These are phyloP conservation scores for Rostratula benghalensis DNA, from an alignment of 2,113 vertebrate genomes.

Conservation along the genomic window DNA sequence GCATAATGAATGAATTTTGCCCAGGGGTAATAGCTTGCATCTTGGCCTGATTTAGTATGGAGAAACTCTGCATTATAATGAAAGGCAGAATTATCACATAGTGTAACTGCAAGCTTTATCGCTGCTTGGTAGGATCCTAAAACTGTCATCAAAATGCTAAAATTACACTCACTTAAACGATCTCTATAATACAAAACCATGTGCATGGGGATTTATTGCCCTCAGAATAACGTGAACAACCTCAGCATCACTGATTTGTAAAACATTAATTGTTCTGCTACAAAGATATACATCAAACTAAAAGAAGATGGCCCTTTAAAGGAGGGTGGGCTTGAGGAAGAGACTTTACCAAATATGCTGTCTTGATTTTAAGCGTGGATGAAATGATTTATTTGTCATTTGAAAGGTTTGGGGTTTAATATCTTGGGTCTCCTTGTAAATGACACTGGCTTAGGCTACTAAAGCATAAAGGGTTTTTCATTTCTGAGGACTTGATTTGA, in stretches of 20 bases:
- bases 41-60: constrained; percentile 82
- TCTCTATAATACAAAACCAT: constrained; percentile 28
- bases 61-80: constrained; percentile 79
- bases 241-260: constrained; percentile 22
- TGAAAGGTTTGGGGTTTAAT: background rate
- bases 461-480: background rate
- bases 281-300: constrained; percentile 34
- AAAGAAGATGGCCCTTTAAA: constrained; percentile 1
- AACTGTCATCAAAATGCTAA: constrained; percentile 76
- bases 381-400: background rate
- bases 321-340: background rate
- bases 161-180: constrained; percentile 50
- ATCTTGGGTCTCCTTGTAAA: background rate
- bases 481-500: background rate
- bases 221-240: constrained; percentile 29
- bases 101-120: constrained; percentile 75
- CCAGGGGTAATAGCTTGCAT: constrained; percentile 83
- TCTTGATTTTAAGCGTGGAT: background rate
- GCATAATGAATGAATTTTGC: constrained; percentile 90
- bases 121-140: constrained; percentile 73
- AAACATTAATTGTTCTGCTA: constrained; percentile 40
- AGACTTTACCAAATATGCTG: background rate
- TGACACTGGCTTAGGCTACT: background rate
- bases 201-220: constrained; percentile 41
- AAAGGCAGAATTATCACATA: constrained; percentile 85